Percentiles rank a stretch among this genome's conserved stretches.
Conservation (phyloP, 1,140 invertebrate genomes). For the Heliconius hermathena region DNA sequence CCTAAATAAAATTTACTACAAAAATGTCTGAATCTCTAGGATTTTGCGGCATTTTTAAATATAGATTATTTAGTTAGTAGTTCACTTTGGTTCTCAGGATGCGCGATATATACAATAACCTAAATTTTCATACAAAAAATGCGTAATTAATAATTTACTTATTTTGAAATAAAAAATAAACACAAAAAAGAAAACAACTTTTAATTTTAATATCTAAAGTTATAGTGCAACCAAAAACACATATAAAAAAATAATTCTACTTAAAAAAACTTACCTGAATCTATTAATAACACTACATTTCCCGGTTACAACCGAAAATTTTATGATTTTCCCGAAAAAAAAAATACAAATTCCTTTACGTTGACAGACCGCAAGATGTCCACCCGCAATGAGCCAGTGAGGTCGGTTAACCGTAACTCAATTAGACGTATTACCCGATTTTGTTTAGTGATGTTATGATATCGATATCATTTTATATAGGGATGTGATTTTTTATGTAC, state of each 20-base stretch:
- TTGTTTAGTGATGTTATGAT: conserved; percentile 56
- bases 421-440: conserved; percentile 77
- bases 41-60: too few species aligned
- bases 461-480: neutral
- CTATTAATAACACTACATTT: conserved; percentile 50
- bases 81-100: too few species aligned
- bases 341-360: conserved; percentile 34
- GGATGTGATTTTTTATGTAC: neutral
- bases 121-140: too few species aligned
- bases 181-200: too few species aligned
- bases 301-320: conserved; percentile 26
- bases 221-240: neutral
- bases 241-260: neutral
- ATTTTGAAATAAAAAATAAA: too few species aligned
- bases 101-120: too few species aligned
- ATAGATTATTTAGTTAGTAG: too few species aligned
- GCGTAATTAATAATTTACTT: too few species aligned
- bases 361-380: conserved; percentile 47
- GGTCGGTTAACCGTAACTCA: conserved; percentile 74
- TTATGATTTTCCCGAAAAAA: conserved; percentile 24
- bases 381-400: conserved; percentile 63
- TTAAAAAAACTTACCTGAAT: conserved; percentile 41
- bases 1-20: too few species aligned
- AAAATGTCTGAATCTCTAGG: too few species aligned
- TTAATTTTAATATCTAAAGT: too few species aligned